Conservation (phyloP, 2,888 invertebrate genomes). For the Athetis lepigone region DNA sequence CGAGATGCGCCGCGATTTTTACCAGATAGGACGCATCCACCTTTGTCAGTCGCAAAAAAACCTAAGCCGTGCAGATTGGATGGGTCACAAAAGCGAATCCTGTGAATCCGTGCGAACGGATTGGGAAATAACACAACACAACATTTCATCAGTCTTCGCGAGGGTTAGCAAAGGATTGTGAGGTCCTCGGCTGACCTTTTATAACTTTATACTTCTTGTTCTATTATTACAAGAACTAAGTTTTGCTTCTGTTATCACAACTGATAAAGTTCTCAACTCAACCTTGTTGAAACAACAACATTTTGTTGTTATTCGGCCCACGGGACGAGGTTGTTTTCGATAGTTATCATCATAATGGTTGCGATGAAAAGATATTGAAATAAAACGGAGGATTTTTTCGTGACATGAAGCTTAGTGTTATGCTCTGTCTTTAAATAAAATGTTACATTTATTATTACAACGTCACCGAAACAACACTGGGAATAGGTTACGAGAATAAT, state of each 20-base stretch:
- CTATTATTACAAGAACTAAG: no score
- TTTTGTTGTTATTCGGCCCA: not conserved
- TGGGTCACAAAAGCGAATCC: slow-evolving; percentile 1
- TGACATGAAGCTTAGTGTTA: not conserved
- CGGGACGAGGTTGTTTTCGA: not conserved
- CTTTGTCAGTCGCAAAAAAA: not conserved
- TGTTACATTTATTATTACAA: slow-evolving; percentile 31
- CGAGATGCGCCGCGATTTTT: no score
- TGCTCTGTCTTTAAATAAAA: slow-evolving; percentile 39
- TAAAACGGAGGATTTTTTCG: slow-evolving; percentile 2
- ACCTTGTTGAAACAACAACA: not conserved
- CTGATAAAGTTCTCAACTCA: not conserved
- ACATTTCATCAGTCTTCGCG: not conserved
- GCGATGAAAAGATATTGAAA: slow-evolving; percentile 31
- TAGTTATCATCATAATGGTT: slow-evolving; percentile 7
- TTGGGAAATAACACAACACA: not conserved
- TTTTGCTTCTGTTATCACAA: not conserved
- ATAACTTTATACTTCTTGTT: not conserved
- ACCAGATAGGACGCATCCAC: no score
- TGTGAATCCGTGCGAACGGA: not conserved
- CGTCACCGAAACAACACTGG: slow-evolving; percentile 8
- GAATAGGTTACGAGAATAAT: slow-evolving; percentile 27
- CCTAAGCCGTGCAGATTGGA: not conserved
- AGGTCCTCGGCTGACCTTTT: not conserved
- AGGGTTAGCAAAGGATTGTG: not conserved